These are phyloP conservation scores for Argyresthia albistria DNA, from an alignment of 2,888 invertebrate genomes.

Conservation along the genomic window DNA sequence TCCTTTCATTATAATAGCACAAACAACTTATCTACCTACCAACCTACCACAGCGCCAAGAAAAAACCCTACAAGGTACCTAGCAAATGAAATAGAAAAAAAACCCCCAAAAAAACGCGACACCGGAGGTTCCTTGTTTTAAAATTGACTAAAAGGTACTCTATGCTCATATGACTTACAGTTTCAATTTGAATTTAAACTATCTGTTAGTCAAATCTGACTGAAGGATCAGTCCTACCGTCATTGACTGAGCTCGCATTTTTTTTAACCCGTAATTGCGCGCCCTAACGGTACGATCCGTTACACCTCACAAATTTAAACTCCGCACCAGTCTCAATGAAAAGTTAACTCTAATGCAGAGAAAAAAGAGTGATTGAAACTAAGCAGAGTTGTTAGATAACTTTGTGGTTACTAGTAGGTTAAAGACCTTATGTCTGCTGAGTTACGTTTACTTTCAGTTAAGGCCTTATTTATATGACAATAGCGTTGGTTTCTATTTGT, in stretches of 20 bases:
- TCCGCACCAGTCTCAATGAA: conserved; percentile 8
- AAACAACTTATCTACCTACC: no score
- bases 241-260: background rate
- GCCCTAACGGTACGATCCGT: conserved; percentile 3
- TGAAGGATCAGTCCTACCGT: background rate
- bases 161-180: no score
- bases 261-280: background rate
- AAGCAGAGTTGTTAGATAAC: background rate
- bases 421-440: background rate
- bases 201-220: no score
- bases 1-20: no score
- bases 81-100: background rate
- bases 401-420: background rate
- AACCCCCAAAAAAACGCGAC: background rate
- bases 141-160: no score
- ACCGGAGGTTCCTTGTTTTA: no score
- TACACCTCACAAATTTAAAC: conserved; percentile 6
- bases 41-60: no score
- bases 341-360: background rate
- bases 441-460: background rate
- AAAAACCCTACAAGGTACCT: no score
- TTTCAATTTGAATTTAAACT: no score
- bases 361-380: background rate
- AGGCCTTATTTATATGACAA: background rate
- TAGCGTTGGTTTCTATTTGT: background rate